Percentiles rank a stretch among this genome's conserved stretches.
Conservation (phyloP, 2,888 invertebrate genomes). For the Platycnemis pennipes region DNA sequence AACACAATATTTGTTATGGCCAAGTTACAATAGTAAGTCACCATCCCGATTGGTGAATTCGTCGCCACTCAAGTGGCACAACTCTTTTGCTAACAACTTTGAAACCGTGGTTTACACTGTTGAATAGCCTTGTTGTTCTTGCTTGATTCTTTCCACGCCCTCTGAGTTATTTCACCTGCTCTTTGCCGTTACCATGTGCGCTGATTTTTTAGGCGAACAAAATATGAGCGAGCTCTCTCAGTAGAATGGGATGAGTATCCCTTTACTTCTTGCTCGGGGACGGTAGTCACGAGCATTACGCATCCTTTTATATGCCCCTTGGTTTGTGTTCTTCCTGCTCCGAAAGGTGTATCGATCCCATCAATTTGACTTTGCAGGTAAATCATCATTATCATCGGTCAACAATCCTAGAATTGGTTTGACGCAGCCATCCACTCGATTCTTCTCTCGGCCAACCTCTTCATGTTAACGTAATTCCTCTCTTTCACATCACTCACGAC, state of each 20-base stretch:
- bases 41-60: no score
- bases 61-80: no score
- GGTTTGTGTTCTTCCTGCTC: neutral
- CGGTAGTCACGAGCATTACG: neutral
- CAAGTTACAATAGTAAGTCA: no score
- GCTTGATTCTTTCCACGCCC: neutral
- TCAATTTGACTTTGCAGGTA: neutral
- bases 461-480: no score
- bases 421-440: no score
- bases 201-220: neutral
- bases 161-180: neutral
- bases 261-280: neutral
- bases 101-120: neutral
- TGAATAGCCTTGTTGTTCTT: neutral
- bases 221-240: neutral
- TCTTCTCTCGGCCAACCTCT: no score
- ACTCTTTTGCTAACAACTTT: neutral
- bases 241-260: neutral
- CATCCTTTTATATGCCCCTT: neutral
- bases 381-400: no score
- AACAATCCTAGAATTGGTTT: no score
- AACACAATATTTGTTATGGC: no score
- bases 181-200: neutral
- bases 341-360: neutral
- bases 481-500: no score